Evolutionary conservation across 2,797 vertebrate genomes (phyloP), one percentile per base, ranked within the genome.

Genomic region (Aphelocoma californica): DNA sequence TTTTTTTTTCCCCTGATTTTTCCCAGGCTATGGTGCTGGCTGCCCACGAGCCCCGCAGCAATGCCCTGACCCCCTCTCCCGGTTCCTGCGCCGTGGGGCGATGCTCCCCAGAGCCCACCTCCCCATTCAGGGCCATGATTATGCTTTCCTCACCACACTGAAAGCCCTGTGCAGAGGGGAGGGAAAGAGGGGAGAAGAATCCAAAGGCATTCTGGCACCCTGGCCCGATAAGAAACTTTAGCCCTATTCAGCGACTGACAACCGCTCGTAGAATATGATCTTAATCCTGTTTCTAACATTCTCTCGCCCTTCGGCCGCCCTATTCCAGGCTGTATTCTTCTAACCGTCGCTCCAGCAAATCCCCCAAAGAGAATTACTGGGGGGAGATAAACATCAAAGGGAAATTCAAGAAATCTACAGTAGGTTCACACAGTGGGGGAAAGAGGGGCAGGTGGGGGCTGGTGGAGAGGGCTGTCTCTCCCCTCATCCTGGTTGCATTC

Each of bases 221-320:
- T 2, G 31, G 95, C 45, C 94, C 48, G 87, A 98, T 97, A 98
- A 98, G 98, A 98, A 99, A 99, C 98, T 98, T 98, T 98, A 99
- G 98, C 98, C 98, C 98, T 48, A 99, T 99, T 99, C 98, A 99
- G 98, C 81, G 71, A 97, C 97, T 99, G 98, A 99, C 99, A 99
- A 98, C 95, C 98, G 95, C 98, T 98, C 98, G 98, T 98, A 99
- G 98, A 99, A 99, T 99, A 99, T 98, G 98, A 99, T 99, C 98
- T 98, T 99, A 99, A 99, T 99, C 99, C 99, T 98, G 98, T 99
- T 99, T 98, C 98, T 97, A 98, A 98, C 98, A 99, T 98, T 99
- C 98, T 98, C 98, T 98, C 97, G 98, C 98, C 98, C 97, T 96
- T 98, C 96, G 98, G 98, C 98, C 98, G 98, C 96, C 94, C 97